Evolutionary conservation across 2,113 vertebrate genomes (phyloP), one percentile per base, ranked within the genome.

Genomic region (Odobenus rosmarus): DNA sequence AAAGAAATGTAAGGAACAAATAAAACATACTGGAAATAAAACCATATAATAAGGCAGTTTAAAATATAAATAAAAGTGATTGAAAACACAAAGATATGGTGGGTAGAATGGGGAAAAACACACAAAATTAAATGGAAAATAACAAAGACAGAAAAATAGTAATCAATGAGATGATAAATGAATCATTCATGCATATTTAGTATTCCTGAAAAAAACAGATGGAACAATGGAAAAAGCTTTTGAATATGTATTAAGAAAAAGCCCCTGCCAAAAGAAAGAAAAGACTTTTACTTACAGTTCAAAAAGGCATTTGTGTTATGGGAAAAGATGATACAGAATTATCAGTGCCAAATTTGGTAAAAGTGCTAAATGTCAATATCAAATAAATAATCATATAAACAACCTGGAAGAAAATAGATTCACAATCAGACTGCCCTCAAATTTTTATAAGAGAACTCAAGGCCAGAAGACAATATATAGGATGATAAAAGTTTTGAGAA

Each of bases 351-450:
- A 49, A 51, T 13, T 82, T 77, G 21, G 23, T 79, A 28, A 84
- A 76, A 59, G 33, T 67, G 5, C 46, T 88, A 26, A 93, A 95
- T 87, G 36, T 82, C 24, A 87, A 10, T n/a, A 64, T 83, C n/a
- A 96, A 90, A 53, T 24, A 94, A 83, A 77, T 28, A 90, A 96
- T 92, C 21, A 81, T 33, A 13, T 49, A 61, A 92, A 36, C 19
- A 76, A 36, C 5, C 3, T 74, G 28, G n/a, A 46, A 69, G 55
- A 82, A 90, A 87, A 72, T 21, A 83, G 24, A 19, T 53, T 72
- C 90, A 83, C 67, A 92, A 81, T 31, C 5, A 82, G 19, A 81
- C n/a, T 57, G 59, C 18, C 2, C 10, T 85, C 49, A 69, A 67
- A 74, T 33, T 85, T 72, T 18, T 64, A 8, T 49, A 42, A 62